Conservation (phyloP, 2,797 vertebrate species). For the Pseudochirops corinnae region DNA sequence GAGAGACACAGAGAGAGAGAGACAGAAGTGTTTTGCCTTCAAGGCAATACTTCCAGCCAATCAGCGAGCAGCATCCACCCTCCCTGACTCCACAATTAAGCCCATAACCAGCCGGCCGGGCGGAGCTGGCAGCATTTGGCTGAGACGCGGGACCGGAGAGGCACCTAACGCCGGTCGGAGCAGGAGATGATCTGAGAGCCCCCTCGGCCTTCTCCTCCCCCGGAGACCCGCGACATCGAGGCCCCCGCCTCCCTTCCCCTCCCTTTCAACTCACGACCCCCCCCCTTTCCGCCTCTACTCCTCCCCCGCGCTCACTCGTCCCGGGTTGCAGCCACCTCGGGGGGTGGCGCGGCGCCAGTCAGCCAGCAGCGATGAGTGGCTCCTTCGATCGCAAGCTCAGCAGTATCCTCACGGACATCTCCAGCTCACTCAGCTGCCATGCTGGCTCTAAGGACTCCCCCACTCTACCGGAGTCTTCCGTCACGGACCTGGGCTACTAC, state of each 20-base stretch:
- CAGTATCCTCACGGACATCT: conserved; percentile 95
- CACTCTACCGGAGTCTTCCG: conserved; percentile 96
- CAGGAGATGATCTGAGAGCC: conserved; percentile 65
- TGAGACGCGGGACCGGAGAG: conserved; percentile 84
- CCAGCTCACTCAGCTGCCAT: conserved; percentile 96
- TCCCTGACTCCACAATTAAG: conserved; percentile 92
- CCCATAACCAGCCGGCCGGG: conserved; percentile 90
- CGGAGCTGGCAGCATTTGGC: conserved; percentile 83
- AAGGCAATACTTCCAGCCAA: conserved; percentile 93
- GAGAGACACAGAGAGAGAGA: conserved; percentile 71
- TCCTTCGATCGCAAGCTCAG: conserved; percentile 96
- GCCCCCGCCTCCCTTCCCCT: conserved; percentile 41
- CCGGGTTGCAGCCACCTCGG: conserved; percentile 48
- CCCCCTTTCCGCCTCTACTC: conserved; percentile 22
- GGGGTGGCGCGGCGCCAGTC: conserved; percentile 57
- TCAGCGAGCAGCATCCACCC: conserved; percentile 91
- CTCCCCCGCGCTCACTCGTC: conserved; percentile 17
- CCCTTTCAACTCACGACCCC: not conserved
- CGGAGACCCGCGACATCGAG: conserved; percentile 43
- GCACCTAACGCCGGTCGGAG: conserved; percentile 66
- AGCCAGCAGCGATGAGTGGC: conserved; percentile 88
- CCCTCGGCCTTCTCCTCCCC: conserved; percentile 63
- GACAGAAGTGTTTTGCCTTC: conserved; percentile 87
- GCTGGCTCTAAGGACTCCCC: conserved; percentile 97
- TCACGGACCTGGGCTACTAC: conserved; percentile 98